Base-by-base conservation (phyloP, 2,797 vertebrate species). In the Enteromius afrohamiltoni region DNA sequence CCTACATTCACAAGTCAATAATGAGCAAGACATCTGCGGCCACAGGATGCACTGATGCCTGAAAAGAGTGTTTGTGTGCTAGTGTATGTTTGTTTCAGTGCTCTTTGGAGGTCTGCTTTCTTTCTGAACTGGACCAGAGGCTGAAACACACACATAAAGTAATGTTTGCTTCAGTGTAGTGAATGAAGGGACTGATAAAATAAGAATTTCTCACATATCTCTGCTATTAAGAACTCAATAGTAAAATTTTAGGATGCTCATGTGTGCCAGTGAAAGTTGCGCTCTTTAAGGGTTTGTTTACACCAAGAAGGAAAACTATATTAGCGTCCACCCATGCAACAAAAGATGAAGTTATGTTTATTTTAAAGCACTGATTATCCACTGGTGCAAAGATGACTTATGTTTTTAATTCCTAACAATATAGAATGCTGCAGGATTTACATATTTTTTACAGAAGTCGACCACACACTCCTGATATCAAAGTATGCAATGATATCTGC, bases 1-100 rank as follows among this genome's bases (percentile, higher is more conserved):
- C 47, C 67, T 51, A 81, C 81, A 80, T 65, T 83, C 60, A 16
- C 68, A 37, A 82, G 79, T 77, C 74, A 85, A 85, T 77, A 83
- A 64, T 47, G 77, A 62, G 34, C 71, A 55, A 79, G 47, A 26
- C 23, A 70, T 26, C 62, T 40, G 31, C 2, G 3, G 37, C 23
- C 58, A 47, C n/a, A 60, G 64, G 73, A 51, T 76, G 45, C 29
- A 14, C n/a, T 17, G n/a, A 64, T 10, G 29, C 29, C 21, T 49
- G 26, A 55, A 40, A 85, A 77, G 55, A 49, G 67, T 51, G 6
- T 53, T 45, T 85, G 60, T 53, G 10, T 21, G 29, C 10, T 23
- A 26, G 31, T 67, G 64, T 51, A 40, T 37, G 7, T 37, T 49
- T 16, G 26, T 62, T n/a, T 78, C 58, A 55, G 31, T 19, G 6